Evolutionary conservation across 2,113 vertebrate genomes (phyloP), one percentile per base, ranked within the genome.

Genomic region (Leucosticte australis): DNA sequence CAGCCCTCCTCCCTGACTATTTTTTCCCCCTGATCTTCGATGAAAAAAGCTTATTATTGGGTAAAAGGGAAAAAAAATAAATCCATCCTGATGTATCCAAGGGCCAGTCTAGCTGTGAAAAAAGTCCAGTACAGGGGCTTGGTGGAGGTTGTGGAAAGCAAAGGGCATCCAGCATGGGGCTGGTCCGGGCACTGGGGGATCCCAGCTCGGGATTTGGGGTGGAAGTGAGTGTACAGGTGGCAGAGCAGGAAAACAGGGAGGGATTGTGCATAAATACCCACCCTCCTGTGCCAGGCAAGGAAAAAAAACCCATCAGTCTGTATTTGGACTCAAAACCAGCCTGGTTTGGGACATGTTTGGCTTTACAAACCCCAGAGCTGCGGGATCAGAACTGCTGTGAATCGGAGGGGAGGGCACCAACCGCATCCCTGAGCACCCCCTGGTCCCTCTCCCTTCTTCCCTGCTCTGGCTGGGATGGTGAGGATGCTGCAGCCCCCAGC

Each of bases 1-100:
- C 81, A 56, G 49, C 20, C 81, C 53, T 84, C 47, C 70, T 41
- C 78, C 46, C 56, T 35, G 37, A 5, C 49, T 56, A 9, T 30
- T 52, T 27, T 41, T 27, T 4, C 13, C 17, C 7, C 35, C 12
- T 7, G 10, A 73, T 87, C 31, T 69, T 57, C 67, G 57, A 44
- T 49, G 50, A 49, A 87, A 75, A 94, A 85, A 85, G 44, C 56
- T 92, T 79, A 33, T 84, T 87, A 67, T 82, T 64, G 33, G 39
- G 65, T 71, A 92, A 89, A 91, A 21, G 12, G 14, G 3, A 4
- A 17, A 15, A 69, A 55, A 56, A 59, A 39, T 6, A 78, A 68
- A 62, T 1, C 24, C 37, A 50, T 18, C 6, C 35, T 41, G n/a
- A 68, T 47, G 13, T 39, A 44, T 50, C n/a, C 22, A 28, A 76